These are phyloP conservation scores for Aporrectodea caliginosa DNA, from an alignment of 1,140 invertebrate species.

Conservation along the genomic window DNA sequence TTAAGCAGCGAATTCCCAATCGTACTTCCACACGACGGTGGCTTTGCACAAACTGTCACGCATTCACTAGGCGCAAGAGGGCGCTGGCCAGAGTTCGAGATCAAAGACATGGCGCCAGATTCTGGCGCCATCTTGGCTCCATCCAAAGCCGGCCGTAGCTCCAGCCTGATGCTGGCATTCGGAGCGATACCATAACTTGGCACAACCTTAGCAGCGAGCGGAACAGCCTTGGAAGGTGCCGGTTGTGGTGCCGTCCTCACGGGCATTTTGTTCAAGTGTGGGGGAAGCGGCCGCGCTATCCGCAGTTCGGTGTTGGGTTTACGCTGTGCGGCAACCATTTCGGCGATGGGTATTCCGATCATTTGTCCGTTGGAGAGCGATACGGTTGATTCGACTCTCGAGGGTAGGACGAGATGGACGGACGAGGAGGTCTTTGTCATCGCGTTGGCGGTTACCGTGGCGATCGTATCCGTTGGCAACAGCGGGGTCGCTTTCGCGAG, in stretches of 20 bases:
- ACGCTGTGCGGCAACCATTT: no score
- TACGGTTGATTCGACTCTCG: no score
- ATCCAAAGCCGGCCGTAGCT: background rate
- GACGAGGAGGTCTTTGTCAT: no score
- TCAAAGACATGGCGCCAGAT: background rate
- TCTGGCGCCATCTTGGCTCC: background rate
- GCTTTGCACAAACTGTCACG: background rate
- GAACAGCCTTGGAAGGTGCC: background rate
- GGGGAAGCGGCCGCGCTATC: background rate
- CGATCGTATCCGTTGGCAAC: no score
- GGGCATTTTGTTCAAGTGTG: background rate
- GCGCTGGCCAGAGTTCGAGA: background rate
- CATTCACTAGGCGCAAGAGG: no score
- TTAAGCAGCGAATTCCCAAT: background rate
- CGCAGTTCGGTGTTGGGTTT: background rate
- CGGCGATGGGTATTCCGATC: no score
- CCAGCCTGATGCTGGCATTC: background rate
- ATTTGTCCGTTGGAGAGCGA: no score
- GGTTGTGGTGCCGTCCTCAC: background rate
- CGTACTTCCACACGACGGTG: background rate
- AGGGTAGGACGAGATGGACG: no score
- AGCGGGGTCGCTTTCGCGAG: background rate
- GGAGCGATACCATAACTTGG: background rate
- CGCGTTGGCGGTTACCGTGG: no score
- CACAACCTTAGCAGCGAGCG: background rate